Evolutionary conservation across 2,888 invertebrate species (phyloP).

Genomic region (Euplexia lucipara): DNA sequence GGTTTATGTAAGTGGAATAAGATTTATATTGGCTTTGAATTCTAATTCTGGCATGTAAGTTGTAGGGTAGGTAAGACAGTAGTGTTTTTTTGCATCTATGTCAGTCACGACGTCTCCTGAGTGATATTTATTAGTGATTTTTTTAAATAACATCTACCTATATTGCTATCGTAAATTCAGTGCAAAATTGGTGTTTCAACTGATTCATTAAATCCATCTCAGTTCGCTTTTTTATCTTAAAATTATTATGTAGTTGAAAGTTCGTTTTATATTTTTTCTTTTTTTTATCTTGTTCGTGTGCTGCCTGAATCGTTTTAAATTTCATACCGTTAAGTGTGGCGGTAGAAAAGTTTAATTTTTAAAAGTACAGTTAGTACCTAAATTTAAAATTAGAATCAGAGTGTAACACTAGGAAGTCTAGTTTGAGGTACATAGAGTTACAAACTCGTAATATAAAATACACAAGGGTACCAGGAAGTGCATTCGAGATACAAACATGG

Average conservation of each 20-base stretch:
- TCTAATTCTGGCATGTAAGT: conserved; percentile 14
- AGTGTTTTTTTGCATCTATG: conserved; percentile 66
- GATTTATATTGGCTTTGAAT: conserved; percentile 32
- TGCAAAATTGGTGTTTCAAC: background rate
- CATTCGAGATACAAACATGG: conserved; percentile 16
- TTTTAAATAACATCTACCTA: background rate
- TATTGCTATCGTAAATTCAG: background rate
- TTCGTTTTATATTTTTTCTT: too few relatives aligned
- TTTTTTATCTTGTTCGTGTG: background rate
- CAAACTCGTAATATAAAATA: conserved; percentile 6
- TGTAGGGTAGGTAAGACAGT: conserved; percentile 32
- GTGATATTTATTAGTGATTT: conserved; percentile 16
- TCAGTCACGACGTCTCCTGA: conserved; percentile 65
- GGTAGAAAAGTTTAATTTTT: too few relatives aligned
- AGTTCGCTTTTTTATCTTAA: too few relatives aligned
- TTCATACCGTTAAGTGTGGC: background rate
- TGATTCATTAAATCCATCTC: too few relatives aligned
- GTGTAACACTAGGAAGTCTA: too few relatives aligned
- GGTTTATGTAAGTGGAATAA: conserved; percentile 61
- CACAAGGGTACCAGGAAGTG: conserved; percentile 37
- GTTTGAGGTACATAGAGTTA: background rate
- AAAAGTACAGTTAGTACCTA: too few relatives aligned
- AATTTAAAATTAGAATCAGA: too few relatives aligned
- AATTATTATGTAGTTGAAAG: too few relatives aligned
- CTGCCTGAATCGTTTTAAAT: background rate